Evolutionary conservation across 2,113 vertebrate genomes (phyloP).

Genomic region (Chinchilla lanigera): DNA sequence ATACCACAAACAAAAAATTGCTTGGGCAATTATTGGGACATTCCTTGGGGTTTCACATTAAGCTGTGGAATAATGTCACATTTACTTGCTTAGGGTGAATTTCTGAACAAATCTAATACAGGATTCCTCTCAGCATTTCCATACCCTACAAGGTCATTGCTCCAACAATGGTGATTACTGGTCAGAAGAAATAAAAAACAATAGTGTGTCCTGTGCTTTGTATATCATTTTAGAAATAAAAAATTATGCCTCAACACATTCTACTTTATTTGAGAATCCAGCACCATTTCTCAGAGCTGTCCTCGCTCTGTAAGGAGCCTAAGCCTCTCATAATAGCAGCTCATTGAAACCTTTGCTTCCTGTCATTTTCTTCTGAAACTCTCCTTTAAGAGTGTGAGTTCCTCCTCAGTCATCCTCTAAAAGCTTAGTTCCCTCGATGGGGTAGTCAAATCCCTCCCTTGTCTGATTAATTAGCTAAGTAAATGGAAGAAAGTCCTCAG

Average conservation of each 20-base stretch:
- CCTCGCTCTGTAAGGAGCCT: neutral
- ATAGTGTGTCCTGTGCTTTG: neutral
- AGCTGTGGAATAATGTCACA: neutral
- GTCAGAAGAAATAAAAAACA: neutral
- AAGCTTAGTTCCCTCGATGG: neutral
- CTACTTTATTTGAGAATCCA: neutral
- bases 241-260: neutral
- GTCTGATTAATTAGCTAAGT: slow-evolving; percentile 61
- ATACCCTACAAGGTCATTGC: neutral
- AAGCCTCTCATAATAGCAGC: neutral
- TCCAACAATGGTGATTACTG: neutral
- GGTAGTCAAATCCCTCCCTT: neutral
- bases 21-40: neutral
- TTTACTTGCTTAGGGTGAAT: slow-evolving; percentile 20
- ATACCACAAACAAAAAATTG: neutral
- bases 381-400: neutral
- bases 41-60: slow-evolving; percentile 34
- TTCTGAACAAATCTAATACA: neutral
- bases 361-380: slow-evolving; percentile 37
- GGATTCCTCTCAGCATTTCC: neutral
- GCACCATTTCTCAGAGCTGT: neutral
- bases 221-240: slow-evolving; percentile 15
- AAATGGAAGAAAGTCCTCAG: slow-evolving; percentile 50
- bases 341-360: neutral
- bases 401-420: neutral